A percentile compares a stretch with the other conserved stretches of the same genome.
These are phyloP conservation scores for Dicerorhinus sumatrensis DNA, from an alignment of 2,113 vertebrate species.

Conservation along the genomic window DNA sequence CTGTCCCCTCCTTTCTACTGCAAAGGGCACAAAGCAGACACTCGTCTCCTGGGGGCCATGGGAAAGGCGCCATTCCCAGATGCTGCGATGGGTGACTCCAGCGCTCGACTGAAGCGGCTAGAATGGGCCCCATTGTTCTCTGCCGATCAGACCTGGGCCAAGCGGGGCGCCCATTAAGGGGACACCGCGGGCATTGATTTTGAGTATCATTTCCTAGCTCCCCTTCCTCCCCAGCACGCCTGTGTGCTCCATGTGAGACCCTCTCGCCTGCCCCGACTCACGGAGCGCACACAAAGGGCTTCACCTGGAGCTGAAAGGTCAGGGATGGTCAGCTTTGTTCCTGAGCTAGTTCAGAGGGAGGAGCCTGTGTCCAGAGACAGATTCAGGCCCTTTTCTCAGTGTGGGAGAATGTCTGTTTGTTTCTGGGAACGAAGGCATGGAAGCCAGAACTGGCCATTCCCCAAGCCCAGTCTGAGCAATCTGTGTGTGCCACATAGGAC, in stretches of 20 bases:
- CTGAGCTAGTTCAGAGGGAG: neutral
- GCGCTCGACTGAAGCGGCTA: rapidly evolving
- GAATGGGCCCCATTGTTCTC: conserved; percentile 63
- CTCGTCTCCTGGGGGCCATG: neutral
- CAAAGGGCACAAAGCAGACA: neutral
- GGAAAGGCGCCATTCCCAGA: neutral
- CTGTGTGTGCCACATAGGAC: neutral
- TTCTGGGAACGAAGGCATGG: neutral
- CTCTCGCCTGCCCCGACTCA: neutral
- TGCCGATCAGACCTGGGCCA: neutral
- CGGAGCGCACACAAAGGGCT: neutral
- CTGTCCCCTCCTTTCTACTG: neutral
- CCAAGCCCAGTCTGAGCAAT: neutral
- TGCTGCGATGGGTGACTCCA: neutral
- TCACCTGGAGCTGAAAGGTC: neutral
- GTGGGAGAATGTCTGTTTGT: neutral
- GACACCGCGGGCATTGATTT: neutral
- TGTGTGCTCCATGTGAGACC: neutral
- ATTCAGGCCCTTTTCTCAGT: neutral
- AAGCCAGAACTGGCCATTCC: neutral
- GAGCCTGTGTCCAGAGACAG: neutral
- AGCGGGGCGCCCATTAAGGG: neutral
- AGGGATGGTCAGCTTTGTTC: neutral
- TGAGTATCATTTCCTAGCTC: neutral
- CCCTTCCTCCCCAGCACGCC: neutral